Evolutionary conservation across 2,113 vertebrate genomes (phyloP), one percentile per base, ranked within the genome.

Genomic region (Ursus arctos): DNA sequence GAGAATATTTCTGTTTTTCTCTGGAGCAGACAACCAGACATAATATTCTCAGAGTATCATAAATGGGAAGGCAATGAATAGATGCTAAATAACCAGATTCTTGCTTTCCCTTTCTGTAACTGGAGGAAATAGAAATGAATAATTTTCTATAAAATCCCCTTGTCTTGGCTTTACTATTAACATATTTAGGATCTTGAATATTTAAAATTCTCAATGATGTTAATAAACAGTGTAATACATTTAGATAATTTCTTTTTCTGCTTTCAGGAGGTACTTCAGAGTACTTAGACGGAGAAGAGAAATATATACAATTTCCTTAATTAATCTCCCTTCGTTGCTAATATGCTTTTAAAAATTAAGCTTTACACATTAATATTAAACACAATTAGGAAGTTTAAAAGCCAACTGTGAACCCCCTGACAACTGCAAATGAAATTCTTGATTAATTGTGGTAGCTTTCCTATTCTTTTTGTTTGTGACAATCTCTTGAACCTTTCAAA

Each of bases 371-470:
- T 87, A 57, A 81, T 4, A 72, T 15, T 85, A 55, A 84, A 69
- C 59, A 94, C 28, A 87, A 1, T n/a, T 87, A 72, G 51, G 63
- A 88, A 65, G 43, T 95, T 83, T 61, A 95, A 89, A 97, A 96
- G 31, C 74, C 69, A 94, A 43, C 7, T 83, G 0, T 49, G 36
- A 88, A 53, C 51, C n/a, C 88, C 57, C 47, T 91, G 51, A 77
- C 40, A 76, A 43, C 49, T 89, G n/a, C 61, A 86, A 47, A 87
- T 74, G 49, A 92, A 95, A 76, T 88, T 91, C 59, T 61, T 94
- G 55, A 72, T 71, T 96, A 76, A 36, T 63, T 96, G 63, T 83
- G 10, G 22, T 43, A 93, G 21, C 57, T 95, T 31, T 94, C 49
- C 33, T 36, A 24, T 24, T 43, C 61, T 88, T 59, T 65, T 91